phyloP scores from a whole-genome alignment of 30 jellyfish, hydroid and myxozoan genomes.

The Euphysa ruthae region DNA sequence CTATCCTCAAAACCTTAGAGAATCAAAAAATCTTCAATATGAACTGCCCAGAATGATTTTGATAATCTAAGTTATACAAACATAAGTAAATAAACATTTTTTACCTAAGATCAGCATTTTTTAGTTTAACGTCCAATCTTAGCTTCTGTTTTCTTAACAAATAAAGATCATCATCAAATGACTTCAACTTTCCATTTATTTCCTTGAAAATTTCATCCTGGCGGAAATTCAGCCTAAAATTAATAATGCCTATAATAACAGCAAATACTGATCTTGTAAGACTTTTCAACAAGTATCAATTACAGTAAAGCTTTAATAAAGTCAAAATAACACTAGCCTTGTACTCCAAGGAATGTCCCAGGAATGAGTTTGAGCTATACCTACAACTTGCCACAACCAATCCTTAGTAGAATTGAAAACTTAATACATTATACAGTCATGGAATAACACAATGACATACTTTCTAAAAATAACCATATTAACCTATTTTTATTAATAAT shows the following conservation, averaged over 20 bases:
- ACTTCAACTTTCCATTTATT: constrained; percentile 22
- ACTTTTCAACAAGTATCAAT: neutral
- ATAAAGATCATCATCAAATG: constrained; percentile 66
- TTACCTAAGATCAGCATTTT: constrained; percentile 86
- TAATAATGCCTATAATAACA: neutral
- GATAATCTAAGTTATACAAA: neutral
- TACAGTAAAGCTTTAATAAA: neutral
- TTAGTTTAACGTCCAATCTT: constrained; percentile 62
- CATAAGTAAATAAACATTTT: constrained; percentile 3
- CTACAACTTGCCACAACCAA: no score
- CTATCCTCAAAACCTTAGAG: neutral
- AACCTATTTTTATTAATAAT: neutral
- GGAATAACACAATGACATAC: no score
- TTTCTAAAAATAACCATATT: no score
- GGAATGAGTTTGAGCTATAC: no score
- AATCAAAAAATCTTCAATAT: neutral
- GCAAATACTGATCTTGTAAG: no score
- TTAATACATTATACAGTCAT: no score
- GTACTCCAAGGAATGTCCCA: no score
- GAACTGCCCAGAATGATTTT: neutral
- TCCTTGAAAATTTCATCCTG: constrained; percentile 53
- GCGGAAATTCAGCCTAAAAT: constrained; percentile 34
- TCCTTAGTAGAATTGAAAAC: no score
- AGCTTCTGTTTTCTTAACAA: constrained; percentile 60
- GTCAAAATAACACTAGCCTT: neutral